A percentile compares a stretch with the other conserved stretches of the same genome.
Conservation (phyloP, 2,113 vertebrate genomes). For the Trematocara macrostoma region DNA sequence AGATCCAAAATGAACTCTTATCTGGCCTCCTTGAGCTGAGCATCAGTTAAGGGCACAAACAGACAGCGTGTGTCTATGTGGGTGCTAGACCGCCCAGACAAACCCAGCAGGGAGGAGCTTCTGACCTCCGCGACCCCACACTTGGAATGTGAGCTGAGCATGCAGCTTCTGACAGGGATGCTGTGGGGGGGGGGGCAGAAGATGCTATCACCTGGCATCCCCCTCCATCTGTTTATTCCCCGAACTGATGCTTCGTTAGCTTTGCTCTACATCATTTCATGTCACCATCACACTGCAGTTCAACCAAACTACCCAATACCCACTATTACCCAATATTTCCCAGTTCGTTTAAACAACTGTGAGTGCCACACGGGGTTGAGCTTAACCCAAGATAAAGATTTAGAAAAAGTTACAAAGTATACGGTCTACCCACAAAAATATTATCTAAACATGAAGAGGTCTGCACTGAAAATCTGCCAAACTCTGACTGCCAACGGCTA, state of each 20-base stretch:
- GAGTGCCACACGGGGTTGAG: background rate
- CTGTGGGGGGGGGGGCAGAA: background rate
- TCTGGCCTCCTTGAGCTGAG: slow-evolving; percentile 64
- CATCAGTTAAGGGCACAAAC: slow-evolving; percentile 24
- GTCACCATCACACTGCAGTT: background rate
- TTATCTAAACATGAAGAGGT: background rate
- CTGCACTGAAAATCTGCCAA: background rate
- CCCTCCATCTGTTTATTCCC: slow-evolving; percentile 81
- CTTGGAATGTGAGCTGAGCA: slow-evolving; percentile 15
- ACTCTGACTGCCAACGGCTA: background rate
- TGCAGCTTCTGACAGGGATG: slow-evolving; percentile 24
- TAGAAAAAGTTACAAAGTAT: background rate
- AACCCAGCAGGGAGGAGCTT: slow-evolving; percentile 18
- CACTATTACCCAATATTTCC: background rate
- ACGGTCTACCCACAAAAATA: background rate
- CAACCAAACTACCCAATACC: background rate
- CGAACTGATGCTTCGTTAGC: slow-evolving; percentile 47
- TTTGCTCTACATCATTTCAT: slow-evolving; percentile 26
- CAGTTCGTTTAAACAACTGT: background rate
- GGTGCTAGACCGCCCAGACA: slow-evolving; percentile 8
- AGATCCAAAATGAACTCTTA: slow-evolving; percentile 55
- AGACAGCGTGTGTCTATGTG: background rate
- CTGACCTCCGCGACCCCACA: slow-evolving; percentile 48
- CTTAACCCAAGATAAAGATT: background rate
- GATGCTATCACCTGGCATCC: slow-evolving; percentile 55